Conservation (phyloP, 1,140 invertebrate genomes). For the Apis florea region DNA sequence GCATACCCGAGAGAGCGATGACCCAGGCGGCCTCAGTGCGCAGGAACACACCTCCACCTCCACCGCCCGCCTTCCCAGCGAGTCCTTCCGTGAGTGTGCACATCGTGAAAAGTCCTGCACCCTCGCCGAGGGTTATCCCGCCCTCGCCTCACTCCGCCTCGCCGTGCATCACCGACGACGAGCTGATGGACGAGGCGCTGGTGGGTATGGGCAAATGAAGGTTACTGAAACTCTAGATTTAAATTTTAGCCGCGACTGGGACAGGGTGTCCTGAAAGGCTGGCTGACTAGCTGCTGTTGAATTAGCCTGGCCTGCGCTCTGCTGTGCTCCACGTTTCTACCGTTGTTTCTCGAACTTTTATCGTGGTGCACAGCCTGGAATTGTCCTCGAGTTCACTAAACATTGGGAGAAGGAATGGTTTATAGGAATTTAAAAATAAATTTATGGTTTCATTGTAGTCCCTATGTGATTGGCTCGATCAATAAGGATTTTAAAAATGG, state of each 20-base stretch:
- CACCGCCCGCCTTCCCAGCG: slow-evolving; percentile 78
- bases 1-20: slow-evolving; percentile 77
- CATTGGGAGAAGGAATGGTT: not conserved
- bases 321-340: not conserved
- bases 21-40: slow-evolving; percentile 79
- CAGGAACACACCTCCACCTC: slow-evolving; percentile 80
- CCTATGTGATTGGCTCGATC: not conserved
- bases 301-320: not conserved
- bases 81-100: slow-evolving; percentile 88
- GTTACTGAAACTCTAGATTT: slow-evolving; percentile 70
- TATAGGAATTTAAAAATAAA: not conserved
- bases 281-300: not conserved
- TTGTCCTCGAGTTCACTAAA: not conserved
- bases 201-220: slow-evolving; percentile 86
- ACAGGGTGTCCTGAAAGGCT: slow-evolving; percentile 1
- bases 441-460: not conserved
- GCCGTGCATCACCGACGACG: slow-evolving; percentile 92
- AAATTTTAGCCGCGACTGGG: slow-evolving; percentile 17
- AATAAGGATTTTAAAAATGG: not conserved
- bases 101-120: slow-evolving; percentile 89
- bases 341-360: not conserved
- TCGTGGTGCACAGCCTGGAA: not conserved
- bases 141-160: slow-evolving; percentile 88
- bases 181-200: slow-evolving; percentile 93
- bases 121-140: slow-evolving; percentile 84